Percentiles rank a stretch among this genome's conserved stretches.
phyloP scores from a whole-genome alignment of 2,888 invertebrate genomes.

The Aplocera efformata region DNA sequence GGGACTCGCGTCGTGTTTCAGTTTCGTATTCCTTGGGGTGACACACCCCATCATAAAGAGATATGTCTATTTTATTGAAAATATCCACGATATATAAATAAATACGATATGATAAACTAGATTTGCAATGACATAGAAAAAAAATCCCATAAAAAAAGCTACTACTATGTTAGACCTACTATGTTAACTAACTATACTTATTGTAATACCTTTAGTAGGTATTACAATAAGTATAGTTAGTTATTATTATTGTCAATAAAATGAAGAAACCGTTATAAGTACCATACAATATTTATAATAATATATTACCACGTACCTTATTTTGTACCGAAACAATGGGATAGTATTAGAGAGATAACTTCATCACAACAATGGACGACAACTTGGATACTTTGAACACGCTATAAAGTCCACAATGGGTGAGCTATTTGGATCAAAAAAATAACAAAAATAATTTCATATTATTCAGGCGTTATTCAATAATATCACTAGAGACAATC shows the following conservation, averaged over 20 bases:
- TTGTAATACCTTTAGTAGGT: too few relatives aligned
- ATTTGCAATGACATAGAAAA: too few relatives aligned
- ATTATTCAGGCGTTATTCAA: too few relatives aligned
- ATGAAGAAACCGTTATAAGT: slow-evolving; percentile 33
- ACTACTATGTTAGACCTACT: too few relatives aligned
- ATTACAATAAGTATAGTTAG: too few relatives aligned
- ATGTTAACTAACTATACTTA: too few relatives aligned
- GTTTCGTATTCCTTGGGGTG: slow-evolving; percentile 60
- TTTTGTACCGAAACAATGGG: slow-evolving; percentile 23
- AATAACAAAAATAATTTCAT: background rate
- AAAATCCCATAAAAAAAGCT: too few relatives aligned
- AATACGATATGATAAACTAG: background rate
- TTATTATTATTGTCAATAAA: too few relatives aligned
- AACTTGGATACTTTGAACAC: slow-evolving; percentile 29
- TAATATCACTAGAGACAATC: too few relatives aligned
- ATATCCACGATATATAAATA: background rate
- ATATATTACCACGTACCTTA: slow-evolving; percentile 21
- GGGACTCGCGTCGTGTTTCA: slow-evolving; percentile 61
- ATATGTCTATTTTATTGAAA: slow-evolving; percentile 26
- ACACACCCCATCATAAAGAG: slow-evolving; percentile 38
- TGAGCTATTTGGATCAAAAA: background rate
- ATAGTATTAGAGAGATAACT: slow-evolving; percentile 28
- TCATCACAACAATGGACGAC: slow-evolving; percentile 31
- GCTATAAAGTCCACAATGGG: slow-evolving; percentile 19
- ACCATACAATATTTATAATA: slow-evolving; percentile 23